Evolutionary conservation across 2,888 invertebrate species (phyloP), one percentile per base, ranked within the genome.

Genomic region (Dynastes tityus): DNA sequence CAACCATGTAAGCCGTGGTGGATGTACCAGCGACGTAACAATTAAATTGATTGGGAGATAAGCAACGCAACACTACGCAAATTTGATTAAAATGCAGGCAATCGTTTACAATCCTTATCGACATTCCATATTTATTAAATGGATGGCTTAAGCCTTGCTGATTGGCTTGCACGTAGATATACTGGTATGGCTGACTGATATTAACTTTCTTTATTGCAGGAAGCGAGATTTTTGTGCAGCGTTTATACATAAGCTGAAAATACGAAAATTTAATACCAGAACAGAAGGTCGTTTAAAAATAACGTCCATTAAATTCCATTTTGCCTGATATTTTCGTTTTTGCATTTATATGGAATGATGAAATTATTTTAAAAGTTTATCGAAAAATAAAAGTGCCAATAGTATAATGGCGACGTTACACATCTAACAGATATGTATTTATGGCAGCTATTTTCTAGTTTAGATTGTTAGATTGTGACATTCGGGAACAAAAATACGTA

Each of bases 41-140:
- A 73, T 73, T 73, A 71, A 71, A 55, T 58, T 73, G 55, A 71
- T 71, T 11, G 16, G 51, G 29, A 73, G 40, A 22, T 73, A 45
- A 67, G 29, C 29, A 11, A 63, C 27, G 11, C 6, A 63, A n/a
- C 32, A 63, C 63, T 13, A 63, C 63, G 13, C 29, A 29, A 63
- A 63, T 63, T 63, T 63, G 29, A 63, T 63, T 63, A 63, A 29
- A 63, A 37, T 32, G 6, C 27, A 63, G 32, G n/a, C 32, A 13
- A 63, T 32, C 63, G 13, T 27, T 63, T 11, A 11, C 11, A 61
- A 61, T 29, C 29, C 63, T 63, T 63, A 63, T 63, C 63, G 63
- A 32, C 63, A 29, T 29, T 63, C 13, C 32, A 63, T 61, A 61
- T 29, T 63, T 63, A 63, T 29, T 29, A 29, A 29, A 29, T 63